A percentile compares a stretch with the other conserved stretches of the same genome.
These are phyloP conservation scores for Tor tambroides DNA, from an alignment of 2,113 vertebrate genomes.

Conservation along the genomic window DNA sequence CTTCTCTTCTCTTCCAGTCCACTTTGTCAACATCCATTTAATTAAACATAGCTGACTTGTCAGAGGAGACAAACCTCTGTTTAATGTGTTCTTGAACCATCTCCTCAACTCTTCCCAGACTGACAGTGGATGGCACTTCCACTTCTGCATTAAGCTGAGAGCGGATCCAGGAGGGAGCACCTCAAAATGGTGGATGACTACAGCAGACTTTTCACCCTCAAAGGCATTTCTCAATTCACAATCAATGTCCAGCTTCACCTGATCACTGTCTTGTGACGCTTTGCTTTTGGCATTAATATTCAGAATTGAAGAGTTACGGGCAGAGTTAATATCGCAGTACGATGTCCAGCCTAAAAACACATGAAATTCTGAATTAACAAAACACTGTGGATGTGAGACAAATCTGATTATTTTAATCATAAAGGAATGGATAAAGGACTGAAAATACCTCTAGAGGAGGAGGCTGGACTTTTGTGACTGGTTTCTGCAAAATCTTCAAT, in stretches of 20 bases:
- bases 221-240: conserved; percentile 80
- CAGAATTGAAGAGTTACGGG: conserved; percentile 73
- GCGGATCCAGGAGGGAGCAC: conserved; percentile 88
- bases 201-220: conserved; percentile 74
- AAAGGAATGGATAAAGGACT: not conserved
- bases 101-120: conserved; percentile 82
- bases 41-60: conserved; percentile 66
- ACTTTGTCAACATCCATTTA: conserved; percentile 77
- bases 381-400: not conserved
- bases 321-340: too few relatives aligned
- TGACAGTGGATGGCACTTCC: conserved; percentile 66
- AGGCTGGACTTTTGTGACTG: conserved; percentile 5
- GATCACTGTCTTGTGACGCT: conserved; percentile 77
- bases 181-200: conserved; percentile 87
- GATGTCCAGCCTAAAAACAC: conserved; percentile 6
- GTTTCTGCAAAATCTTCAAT: conserved; percentile 5
- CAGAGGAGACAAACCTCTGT: conserved; percentile 72
- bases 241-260: conserved; percentile 86
- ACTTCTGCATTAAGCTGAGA: conserved; percentile 82
- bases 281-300: conserved; percentile 75
- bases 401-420: not conserved
- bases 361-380: not conserved
- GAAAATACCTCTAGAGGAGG: conserved; percentile 43
- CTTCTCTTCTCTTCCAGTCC: conserved; percentile 75
- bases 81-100: conserved; percentile 87